phyloP scores from a whole-genome alignment of 53 echinoderm and acorn worm species.

The Temnopleurus reevesii region DNA sequence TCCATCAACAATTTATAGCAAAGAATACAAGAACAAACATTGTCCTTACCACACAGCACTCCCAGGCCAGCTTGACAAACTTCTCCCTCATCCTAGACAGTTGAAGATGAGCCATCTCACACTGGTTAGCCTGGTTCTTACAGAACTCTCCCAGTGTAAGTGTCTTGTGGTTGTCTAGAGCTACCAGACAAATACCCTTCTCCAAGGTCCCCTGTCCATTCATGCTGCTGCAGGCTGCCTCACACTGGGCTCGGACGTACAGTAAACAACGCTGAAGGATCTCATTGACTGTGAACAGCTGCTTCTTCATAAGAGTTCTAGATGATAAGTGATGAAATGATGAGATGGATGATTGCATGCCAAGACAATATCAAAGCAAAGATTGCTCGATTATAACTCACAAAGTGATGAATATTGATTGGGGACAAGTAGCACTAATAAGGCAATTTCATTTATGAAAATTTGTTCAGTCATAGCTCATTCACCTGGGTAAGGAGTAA shows the following conservation, averaged over 20 bases:
- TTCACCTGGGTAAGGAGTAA: no score
- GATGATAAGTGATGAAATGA: background rate
- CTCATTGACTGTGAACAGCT: constrained; percentile 96
- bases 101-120: constrained; percentile 77
- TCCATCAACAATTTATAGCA: no score
- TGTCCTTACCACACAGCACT: constrained; percentile 89
- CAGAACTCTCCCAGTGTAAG: constrained; percentile 86
- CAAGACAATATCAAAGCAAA: no score
- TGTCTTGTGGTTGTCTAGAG: constrained; percentile 68
- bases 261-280: constrained; percentile 95
- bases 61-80: constrained; percentile 87
- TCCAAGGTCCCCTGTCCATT: constrained; percentile 70
- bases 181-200: constrained; percentile 79
- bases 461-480: no score
- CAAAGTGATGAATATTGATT: no score
- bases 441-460: no score
- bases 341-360: no score
- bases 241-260: constrained; percentile 91
- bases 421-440: no score
- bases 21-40: no score
- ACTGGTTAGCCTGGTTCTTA: constrained; percentile 81
- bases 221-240: constrained; percentile 81
- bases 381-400: no score
- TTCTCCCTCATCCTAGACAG: constrained; percentile 86
- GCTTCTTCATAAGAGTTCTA: constrained; percentile 75